These are phyloP conservation scores for Brachionus paranguensis DNA, from an alignment of 1,140 invertebrate species.

Conservation along the genomic window DNA sequence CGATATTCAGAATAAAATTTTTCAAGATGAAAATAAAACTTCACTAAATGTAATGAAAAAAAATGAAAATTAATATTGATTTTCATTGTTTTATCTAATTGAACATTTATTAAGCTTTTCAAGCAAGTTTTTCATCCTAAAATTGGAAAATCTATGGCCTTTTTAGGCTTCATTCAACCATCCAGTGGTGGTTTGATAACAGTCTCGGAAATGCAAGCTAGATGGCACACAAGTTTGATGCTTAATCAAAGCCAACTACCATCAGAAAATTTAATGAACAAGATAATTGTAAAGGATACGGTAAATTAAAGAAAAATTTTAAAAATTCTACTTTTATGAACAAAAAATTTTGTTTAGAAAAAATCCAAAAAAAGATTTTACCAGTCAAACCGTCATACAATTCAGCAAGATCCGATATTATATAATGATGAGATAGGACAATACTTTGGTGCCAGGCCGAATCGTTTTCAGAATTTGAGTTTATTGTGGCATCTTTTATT, in stretches of 20 bases:
- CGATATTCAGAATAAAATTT: conserved; percentile 43
- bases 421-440: conserved; percentile 50
- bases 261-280: conserved; percentile 44
- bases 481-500: conserved; percentile 45
- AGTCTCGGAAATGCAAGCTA: conserved; percentile 52
- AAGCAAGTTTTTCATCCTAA: conserved; percentile 51
- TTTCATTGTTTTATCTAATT: not conserved
- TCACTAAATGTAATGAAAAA: conserved; percentile 44
- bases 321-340: not conserved
- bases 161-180: conserved; percentile 53
- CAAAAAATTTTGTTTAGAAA: not conserved
- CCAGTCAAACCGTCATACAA: conserved; percentile 48
- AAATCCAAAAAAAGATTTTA: conserved; percentile 44
- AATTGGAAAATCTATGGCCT: conserved; percentile 47
- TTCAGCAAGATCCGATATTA: conserved; percentile 49
- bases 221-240: conserved; percentile 49
- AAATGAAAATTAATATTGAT: not conserved
- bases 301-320: not conserved
- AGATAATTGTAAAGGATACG: conserved; percentile 44
- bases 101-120: conserved; percentile 45
- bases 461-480: conserved; percentile 44
- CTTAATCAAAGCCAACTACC: conserved; percentile 46
- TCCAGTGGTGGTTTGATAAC: conserved; percentile 50
- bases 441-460: conserved; percentile 49
- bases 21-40: conserved; percentile 44